phyloP scores from a whole-genome alignment of 2,888 invertebrate species.

The Ferrisia virgata region DNA sequence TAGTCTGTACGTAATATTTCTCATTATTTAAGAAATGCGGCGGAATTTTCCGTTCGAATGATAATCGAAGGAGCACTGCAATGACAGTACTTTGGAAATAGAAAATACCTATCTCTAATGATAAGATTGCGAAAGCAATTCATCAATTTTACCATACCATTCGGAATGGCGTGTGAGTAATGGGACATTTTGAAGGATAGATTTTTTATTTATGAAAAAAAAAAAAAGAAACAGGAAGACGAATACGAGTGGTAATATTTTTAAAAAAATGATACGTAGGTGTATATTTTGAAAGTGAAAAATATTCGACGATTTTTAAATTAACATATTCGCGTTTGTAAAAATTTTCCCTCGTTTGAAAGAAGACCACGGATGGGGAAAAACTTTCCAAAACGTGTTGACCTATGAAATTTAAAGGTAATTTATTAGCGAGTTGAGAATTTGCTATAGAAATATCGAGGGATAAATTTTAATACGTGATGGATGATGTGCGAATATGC shows the following conservation, averaged over 20 bases:
- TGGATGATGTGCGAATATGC: neutral
- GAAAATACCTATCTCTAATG: neutral
- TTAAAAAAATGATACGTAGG: neutral
- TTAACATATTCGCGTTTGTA: neutral
- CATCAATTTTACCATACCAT: neutral
- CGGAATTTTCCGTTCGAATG: slow-evolving; percentile 7
- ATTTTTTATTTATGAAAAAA: neutral
- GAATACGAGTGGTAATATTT: neutral
- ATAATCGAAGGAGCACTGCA: slow-evolving; percentile 1
- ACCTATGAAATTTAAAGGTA: neutral
- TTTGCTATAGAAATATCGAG: neutral
- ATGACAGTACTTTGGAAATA: neutral
- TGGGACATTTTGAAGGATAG: slow-evolving; percentile 17
- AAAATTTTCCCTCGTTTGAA: neutral
- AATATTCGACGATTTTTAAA: neutral
- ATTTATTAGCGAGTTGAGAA: neutral
- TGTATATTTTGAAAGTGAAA: neutral
- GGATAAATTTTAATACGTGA: neutral
- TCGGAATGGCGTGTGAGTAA: neutral
- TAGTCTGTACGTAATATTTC: neutral
- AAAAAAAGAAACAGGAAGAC: neutral
- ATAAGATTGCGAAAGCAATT: neutral
- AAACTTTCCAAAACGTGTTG: neutral
- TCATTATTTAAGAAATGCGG: neutral
- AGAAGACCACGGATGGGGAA: too few relatives aligned